phyloP scores from a whole-genome alignment of 2,113 vertebrate genomes.

The Formicarius rufipectus region DNA sequence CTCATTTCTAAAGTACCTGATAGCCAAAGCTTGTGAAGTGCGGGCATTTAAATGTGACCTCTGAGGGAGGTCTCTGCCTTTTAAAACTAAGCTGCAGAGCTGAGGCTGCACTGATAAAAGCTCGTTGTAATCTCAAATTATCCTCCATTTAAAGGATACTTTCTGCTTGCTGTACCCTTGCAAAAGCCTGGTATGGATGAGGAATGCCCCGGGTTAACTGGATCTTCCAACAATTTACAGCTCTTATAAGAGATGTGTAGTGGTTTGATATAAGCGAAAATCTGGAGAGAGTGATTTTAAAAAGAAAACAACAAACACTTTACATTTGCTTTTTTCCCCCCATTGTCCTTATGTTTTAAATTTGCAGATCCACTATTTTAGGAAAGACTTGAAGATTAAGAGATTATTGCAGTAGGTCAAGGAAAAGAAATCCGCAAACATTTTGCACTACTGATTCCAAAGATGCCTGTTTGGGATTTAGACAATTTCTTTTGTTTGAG shows the following conservation, averaged over 20 bases:
- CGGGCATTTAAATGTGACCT: neutral
- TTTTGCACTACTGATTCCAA: constrained; percentile 86
- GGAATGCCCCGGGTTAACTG: neutral
- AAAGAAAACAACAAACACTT: neutral
- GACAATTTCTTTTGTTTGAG: constrained; percentile 68
- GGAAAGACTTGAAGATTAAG: constrained; percentile 86
- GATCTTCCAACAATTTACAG: neutral
- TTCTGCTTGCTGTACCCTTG: neutral
- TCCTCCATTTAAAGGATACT: neutral
- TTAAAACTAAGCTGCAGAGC: neutral
- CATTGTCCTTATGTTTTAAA: neutral
- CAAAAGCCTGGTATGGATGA: neutral
- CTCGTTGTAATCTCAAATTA: neutral
- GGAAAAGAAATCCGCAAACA: constrained; percentile 69
- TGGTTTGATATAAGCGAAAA: neutral
- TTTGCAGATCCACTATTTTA: constrained; percentile 86
- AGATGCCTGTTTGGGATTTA: constrained; percentile 83
- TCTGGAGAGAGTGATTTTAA: neutral
- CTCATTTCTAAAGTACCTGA: neutral
- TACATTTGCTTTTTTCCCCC: neutral
- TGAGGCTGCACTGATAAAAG: neutral
- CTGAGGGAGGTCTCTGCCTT: neutral
- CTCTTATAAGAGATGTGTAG: neutral
- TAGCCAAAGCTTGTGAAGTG: neutral
- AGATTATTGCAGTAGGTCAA: constrained; percentile 63